phyloP scores from a whole-genome alignment of 2,888 invertebrate species.

The Platycnemis pennipes region DNA sequence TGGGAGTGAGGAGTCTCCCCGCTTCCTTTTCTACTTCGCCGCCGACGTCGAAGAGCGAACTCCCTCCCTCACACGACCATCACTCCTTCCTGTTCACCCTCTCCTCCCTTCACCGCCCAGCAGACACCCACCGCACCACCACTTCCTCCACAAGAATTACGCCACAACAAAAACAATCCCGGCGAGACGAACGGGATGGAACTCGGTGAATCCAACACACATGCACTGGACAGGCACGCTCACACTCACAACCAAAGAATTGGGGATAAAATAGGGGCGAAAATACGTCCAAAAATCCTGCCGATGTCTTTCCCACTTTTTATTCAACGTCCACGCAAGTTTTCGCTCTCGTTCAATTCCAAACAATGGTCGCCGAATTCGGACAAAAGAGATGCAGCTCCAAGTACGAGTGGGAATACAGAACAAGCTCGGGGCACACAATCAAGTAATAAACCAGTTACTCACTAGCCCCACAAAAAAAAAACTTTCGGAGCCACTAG shows the following conservation, averaged over 20 bases:
- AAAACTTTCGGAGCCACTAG: background rate
- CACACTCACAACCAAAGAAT: background rate
- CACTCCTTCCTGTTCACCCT: background rate
- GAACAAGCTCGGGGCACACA: background rate
- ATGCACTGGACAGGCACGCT: background rate
- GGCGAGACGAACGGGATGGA: background rate
- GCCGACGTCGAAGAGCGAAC: background rate
- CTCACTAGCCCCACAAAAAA: background rate
- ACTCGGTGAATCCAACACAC: background rate
- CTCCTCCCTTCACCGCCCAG: background rate
- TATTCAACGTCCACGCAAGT: background rate
- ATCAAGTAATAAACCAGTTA: background rate
- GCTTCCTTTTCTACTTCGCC: background rate
- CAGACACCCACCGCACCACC: background rate
- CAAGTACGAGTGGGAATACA: too few species aligned
- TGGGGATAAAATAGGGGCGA: background rate
- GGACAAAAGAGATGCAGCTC: too few species aligned
- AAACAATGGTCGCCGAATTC: too few species aligned
- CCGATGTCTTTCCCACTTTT: background rate
- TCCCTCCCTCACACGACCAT: conserved; percentile 4
- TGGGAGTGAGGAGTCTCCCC: background rate
- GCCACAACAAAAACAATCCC: background rate
- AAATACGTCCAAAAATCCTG: background rate
- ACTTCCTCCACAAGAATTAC: background rate
- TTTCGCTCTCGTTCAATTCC: too few species aligned